Conservation (phyloP, 2,797 vertebrate species). For the Megaceryle alcyon region DNA sequence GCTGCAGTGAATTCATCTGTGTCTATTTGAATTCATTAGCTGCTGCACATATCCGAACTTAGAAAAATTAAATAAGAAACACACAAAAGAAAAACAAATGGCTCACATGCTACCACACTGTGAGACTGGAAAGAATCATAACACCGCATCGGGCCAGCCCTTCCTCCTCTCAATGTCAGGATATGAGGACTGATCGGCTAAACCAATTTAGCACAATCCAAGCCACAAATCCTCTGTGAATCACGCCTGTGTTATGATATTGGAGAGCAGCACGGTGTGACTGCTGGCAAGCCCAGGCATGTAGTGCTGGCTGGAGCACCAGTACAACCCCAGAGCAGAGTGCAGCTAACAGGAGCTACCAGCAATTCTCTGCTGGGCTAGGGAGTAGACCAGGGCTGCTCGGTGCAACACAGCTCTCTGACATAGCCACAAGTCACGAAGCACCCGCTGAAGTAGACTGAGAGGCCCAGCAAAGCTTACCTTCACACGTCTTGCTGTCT, state of each 20-base stretch:
- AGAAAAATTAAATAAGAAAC: background rate
- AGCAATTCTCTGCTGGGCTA: background rate
- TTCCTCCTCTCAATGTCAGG: background rate
- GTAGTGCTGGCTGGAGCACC: background rate
- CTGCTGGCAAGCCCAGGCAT: slow-evolving; percentile 18
- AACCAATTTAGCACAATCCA: background rate
- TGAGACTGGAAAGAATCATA: slow-evolving; percentile 1
- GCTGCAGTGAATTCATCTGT: background rate
- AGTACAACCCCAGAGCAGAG: background rate
- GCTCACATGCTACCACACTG: background rate
- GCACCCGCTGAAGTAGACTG: background rate
- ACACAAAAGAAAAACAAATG: background rate
- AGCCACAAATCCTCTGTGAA: slow-evolving; percentile 48
- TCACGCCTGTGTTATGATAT: slow-evolving; percentile 9
- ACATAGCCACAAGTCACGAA: background rate
- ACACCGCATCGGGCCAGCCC: background rate
- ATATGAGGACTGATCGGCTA: background rate
- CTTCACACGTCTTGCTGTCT: slow-evolving; percentile 84
- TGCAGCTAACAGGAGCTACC: background rate
- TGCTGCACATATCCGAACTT: background rate
- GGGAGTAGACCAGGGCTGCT: background rate
- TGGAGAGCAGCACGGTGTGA: background rate
- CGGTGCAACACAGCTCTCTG: background rate
- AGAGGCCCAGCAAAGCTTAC: slow-evolving; percentile 74
- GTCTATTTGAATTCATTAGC: background rate